Evolutionary conservation across 2,888 invertebrate species (phyloP), one percentile per base, ranked within the genome.

Genomic region (Drosophila tripunctata): DNA sequence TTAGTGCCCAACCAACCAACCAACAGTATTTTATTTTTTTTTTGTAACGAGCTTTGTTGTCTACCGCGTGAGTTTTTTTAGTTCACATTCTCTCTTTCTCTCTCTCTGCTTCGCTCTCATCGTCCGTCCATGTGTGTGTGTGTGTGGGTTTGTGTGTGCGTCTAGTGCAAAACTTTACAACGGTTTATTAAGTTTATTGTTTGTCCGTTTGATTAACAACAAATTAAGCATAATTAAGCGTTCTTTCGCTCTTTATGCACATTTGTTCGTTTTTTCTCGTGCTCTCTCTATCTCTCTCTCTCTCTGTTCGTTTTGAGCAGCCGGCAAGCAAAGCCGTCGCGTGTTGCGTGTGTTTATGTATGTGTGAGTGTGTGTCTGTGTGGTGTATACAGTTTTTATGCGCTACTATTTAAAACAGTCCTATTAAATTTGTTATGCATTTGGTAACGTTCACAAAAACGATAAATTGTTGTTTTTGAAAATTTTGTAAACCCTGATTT

Each of bases 251-350:
- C 52, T 60, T 17, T 58, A 40, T 19, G 22, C 15, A 19, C 33
- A 22, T 31, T 31, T n/a, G 40, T 50, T 40, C 27, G n/a, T n/a
- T n/a, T n/a, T n/a, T n/a, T n/a, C n/a, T n/a, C n/a, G n/a, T n/a
- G n/a, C n/a, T n/a, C n/a, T n/a, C n/a, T n/a, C n/a, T n/a, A 60
- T 44, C 55, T 41, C 62, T 58, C 67, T 52, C 54, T 36, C 48
- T 50, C 31, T 47, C 55, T 60, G 51, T 47, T n/a, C n/a, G n/a
- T n/a, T n/a, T n/a, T 45, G 44, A 31, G 55, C 61, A 72, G 63
- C 84, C 80, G 80, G 84, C 84, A 80, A 77, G 84, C 84, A 80
- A 77, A 78, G 80, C 76, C 75, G 77, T 79, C 79, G 81, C 80
- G 81, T 80, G 79, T 80, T 79, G 77, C 75, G 64, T 64, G 38